A percentile compares a stretch with the other conserved stretches of the same genome.
These are phyloP conservation scores for Malurus cyaneus DNA, from an alignment of 2,113 vertebrate genomes.

Conservation along the genomic window DNA sequence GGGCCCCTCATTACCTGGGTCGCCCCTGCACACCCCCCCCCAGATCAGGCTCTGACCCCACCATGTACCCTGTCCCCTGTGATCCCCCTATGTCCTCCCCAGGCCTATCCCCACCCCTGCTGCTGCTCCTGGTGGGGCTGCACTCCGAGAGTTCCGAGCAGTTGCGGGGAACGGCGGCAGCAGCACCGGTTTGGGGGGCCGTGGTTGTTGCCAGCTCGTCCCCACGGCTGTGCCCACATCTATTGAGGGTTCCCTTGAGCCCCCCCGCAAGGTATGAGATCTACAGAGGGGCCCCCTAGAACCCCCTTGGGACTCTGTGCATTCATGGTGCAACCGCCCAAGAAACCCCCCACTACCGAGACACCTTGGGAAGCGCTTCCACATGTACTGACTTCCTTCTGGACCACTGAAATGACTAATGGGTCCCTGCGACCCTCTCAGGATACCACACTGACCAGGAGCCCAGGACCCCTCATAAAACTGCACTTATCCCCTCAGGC, in stretches of 20 bases:
- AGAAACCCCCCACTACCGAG: too few species aligned
- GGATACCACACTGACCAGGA: neutral
- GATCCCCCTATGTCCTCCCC: neutral
- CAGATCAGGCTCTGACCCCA: too few species aligned
- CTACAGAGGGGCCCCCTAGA: neutral
- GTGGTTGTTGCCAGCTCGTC: neutral
- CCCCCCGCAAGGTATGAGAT: rapidly evolving
- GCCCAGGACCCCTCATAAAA: neutral
- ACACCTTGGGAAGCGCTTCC: too few species aligned
- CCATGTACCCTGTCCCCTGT: too few species aligned
- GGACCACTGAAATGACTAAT: neutral
- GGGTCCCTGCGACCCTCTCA: neutral
- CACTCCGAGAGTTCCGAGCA: neutral
- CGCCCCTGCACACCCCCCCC: too few species aligned
- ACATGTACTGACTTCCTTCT: too few species aligned
- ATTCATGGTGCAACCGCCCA: neutral
- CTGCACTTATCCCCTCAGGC: neutral
- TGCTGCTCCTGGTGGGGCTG: neutral
- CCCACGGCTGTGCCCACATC: neutral
- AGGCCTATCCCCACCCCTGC: neutral
- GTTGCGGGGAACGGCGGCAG: neutral
- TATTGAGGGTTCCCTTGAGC: neutral
- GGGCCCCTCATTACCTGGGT: too few species aligned
- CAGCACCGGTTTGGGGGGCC: neutral
- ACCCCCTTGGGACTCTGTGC: neutral